Conservation (phyloP, 1,140 invertebrate species). For the Ganaspis sp. region DNA sequence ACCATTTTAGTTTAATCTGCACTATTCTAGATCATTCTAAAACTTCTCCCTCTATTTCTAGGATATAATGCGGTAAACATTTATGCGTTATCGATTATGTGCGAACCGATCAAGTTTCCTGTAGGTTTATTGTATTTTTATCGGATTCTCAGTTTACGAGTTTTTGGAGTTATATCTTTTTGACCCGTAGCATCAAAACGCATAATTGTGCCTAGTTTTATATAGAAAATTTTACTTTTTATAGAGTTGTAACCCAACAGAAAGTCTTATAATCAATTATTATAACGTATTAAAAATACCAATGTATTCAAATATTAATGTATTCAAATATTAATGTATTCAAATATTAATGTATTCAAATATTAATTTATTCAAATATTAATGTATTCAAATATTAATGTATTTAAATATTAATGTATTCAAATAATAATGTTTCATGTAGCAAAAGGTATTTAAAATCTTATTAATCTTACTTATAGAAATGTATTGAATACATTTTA, state of each 20-base stretch:
- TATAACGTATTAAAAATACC: neutral
- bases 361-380: no score
- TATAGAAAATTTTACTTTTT: neutral
- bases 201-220: neutral
- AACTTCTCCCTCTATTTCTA: neutral
- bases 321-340: no score
- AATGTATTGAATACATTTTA: neutral
- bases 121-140: neutral
- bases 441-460: neutral
- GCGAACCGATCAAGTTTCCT: neutral
- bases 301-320: no score
- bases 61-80: neutral
- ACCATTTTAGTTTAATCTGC: neutral
- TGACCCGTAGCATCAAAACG: neutral
- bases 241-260: neutral
- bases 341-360: no score
- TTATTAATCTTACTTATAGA: neutral
- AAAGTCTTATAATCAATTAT: neutral
- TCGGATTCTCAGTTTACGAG: neutral
- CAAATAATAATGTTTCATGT: neutral
- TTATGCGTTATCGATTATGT: slow-evolving; percentile 6
- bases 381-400: no score
- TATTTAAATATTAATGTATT: no score
- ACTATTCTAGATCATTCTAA: neutral
- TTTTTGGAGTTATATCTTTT: neutral